Conservation (phyloP, 1,140 invertebrate genomes). For the Ephestia elutella region DNA sequence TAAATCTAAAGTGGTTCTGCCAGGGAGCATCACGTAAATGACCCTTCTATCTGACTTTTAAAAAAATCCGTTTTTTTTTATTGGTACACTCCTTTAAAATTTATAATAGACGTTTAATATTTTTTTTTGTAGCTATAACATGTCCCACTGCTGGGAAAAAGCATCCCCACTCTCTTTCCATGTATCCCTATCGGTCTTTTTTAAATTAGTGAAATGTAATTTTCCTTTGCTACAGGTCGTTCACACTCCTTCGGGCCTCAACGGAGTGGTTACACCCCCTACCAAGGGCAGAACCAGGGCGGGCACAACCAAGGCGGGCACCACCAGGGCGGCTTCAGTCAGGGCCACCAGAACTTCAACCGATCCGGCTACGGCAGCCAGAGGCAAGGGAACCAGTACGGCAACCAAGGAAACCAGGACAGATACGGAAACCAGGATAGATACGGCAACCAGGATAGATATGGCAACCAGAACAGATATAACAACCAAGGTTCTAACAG, state of each 20-base stretch:
- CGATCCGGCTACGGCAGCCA: slow-evolving; percentile 14
- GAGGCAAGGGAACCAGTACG: slow-evolving; percentile 6
- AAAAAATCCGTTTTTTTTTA: too few species aligned
- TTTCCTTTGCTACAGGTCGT: slow-evolving; percentile 45
- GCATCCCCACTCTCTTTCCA: too few species aligned
- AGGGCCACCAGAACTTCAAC: slow-evolving; percentile 18
- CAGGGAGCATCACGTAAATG: too few species aligned
- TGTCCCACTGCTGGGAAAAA: too few species aligned
- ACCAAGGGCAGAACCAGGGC: slow-evolving; percentile 1
- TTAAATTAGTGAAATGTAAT: not conserved
- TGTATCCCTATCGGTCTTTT: too few species aligned
- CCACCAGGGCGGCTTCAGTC: slow-evolving; percentile 16
- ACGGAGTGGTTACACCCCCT: slow-evolving; percentile 48
- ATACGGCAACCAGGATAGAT: slow-evolving; percentile 10
- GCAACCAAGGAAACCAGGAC: slow-evolving; percentile 11
- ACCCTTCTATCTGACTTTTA: too few species aligned
- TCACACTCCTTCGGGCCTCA: slow-evolving; percentile 51
- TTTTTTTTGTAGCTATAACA: too few species aligned
- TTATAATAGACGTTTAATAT: too few species aligned
- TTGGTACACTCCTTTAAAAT: too few species aligned
- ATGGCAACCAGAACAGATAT: slow-evolving; percentile 20
- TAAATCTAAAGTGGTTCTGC: too few species aligned
- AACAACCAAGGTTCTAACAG: slow-evolving; percentile 18
- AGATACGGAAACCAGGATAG: slow-evolving; percentile 14
- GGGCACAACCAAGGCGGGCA: slow-evolving; percentile 16